A percentile compares a stretch with the other conserved stretches of the same genome.
Evolutionary conservation across 2,797 vertebrate genomes (phyloP).

Genomic region (Onychomys arenicola): DNA sequence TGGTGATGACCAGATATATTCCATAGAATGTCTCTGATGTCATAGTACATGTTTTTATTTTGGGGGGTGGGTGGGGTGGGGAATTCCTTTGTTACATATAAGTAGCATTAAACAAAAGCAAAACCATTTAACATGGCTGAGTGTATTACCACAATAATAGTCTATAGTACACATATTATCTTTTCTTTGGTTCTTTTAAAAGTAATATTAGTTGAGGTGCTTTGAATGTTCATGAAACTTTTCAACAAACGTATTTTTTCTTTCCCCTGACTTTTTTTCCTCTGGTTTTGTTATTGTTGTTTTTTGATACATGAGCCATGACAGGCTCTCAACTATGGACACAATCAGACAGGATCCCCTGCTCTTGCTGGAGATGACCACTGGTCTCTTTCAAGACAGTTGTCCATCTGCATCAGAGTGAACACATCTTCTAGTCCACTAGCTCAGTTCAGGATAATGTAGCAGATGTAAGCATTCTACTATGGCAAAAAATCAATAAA

Average conservation of each 20-base stretch:
- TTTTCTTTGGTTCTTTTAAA: background rate
- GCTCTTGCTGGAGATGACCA: background rate
- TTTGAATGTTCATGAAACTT: background rate
- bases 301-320: background rate
- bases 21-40: background rate
- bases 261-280: background rate
- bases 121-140: background rate
- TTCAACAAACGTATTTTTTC: background rate
- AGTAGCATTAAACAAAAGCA: background rate
- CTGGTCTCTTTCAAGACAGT: background rate
- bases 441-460: background rate
- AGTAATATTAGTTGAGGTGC: background rate
- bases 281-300: too few species aligned
- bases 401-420: background rate
- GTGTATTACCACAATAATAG: background rate
- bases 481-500: background rate
- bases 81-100: background rate
- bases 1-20: slow-evolving; percentile 32
- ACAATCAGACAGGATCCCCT: background rate
- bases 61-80: rapidly evolving
- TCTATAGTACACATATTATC: background rate
- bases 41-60: background rate
- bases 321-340: background rate
- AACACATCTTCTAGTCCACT: background rate
- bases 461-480: background rate